Conservation (phyloP, 2,797 vertebrate genomes). For the Epinephelus awoara region DNA sequence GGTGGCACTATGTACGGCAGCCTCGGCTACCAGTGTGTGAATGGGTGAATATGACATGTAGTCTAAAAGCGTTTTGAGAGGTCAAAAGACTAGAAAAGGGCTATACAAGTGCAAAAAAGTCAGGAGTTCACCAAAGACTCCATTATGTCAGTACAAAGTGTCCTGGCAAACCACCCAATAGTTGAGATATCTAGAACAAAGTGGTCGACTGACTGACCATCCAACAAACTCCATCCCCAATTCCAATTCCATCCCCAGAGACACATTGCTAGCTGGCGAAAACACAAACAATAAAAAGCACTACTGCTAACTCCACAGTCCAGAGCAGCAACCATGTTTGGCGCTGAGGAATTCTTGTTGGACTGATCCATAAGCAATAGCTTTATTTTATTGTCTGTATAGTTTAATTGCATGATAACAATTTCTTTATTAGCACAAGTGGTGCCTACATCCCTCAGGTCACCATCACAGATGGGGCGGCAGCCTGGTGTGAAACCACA, state of each 20-base stretch:
- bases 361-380: conserved; percentile 15
- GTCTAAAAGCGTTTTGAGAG: too few relatives aligned
- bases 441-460: conserved; percentile 37
- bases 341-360: not conserved
- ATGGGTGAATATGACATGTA: too few relatives aligned
- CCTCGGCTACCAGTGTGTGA: too few relatives aligned
- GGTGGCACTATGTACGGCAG: too few relatives aligned
- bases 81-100: too few relatives aligned
- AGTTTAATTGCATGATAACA: conserved; percentile 64
- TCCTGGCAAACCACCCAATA: not conserved
- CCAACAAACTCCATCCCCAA: not conserved
- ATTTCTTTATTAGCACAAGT: conserved; percentile 51
- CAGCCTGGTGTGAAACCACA: conserved; percentile 53
- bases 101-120: too few relatives aligned
- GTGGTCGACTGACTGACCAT: not conserved
- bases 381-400: conserved; percentile 45
- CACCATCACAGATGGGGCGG: conserved; percentile 51
- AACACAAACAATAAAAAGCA: not conserved
- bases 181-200: not conserved
- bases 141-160: not conserved
- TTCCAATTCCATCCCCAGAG: not conserved
- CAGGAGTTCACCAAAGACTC: too few relatives aligned
- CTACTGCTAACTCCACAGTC: not conserved
- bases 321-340: not conserved
- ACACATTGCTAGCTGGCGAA: not conserved